Percentiles rank a stretch among this genome's conserved stretches.
Conservation (phyloP, 2,888 invertebrate species). For the Agrotis puta region DNA sequence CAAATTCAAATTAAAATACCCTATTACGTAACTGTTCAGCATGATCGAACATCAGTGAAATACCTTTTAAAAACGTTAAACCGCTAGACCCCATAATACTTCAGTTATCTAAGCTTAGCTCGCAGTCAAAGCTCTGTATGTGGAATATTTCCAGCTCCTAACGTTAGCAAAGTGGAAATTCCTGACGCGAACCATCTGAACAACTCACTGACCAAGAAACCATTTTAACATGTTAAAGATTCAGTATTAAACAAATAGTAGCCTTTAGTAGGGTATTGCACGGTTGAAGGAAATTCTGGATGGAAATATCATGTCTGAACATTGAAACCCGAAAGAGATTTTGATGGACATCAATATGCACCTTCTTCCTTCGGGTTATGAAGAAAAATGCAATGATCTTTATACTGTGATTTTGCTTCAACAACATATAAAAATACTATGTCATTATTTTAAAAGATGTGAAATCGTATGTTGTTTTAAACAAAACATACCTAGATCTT, state of each 20-base stretch:
- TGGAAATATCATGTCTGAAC: slow-evolving; percentile 6
- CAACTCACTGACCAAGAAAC: slow-evolving; percentile 75
- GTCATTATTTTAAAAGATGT: too few relatives aligned
- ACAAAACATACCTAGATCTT: too few relatives aligned
- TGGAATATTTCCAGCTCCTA: slow-evolving; percentile 74
- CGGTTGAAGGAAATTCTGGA: slow-evolving; percentile 25
- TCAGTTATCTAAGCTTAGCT: slow-evolving; percentile 50
- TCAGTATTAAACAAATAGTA: slow-evolving; percentile 71
- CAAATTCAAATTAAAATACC: neutral
- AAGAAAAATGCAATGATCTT: too few relatives aligned
- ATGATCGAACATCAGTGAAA: slow-evolving; percentile 29
- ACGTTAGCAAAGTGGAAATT: slow-evolving; percentile 82
- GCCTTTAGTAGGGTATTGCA: slow-evolving; percentile 42
- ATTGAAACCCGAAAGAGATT: neutral
- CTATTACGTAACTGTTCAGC: slow-evolving; percentile 17
- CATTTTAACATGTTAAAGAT: slow-evolving; percentile 77
- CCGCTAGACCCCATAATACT: slow-evolving; percentile 36
- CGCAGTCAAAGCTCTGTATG: slow-evolving; percentile 64
- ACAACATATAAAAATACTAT: too few relatives aligned
- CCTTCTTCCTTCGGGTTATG: neutral
- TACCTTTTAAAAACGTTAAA: slow-evolving; percentile 31
- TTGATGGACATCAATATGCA: neutral
- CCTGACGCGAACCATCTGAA: slow-evolving; percentile 74
- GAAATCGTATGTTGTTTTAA: too few relatives aligned
- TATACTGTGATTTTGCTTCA: too few relatives aligned